Conservation (phyloP, 1,140 invertebrate genomes). For the Leptoteleia sp. region DNA sequence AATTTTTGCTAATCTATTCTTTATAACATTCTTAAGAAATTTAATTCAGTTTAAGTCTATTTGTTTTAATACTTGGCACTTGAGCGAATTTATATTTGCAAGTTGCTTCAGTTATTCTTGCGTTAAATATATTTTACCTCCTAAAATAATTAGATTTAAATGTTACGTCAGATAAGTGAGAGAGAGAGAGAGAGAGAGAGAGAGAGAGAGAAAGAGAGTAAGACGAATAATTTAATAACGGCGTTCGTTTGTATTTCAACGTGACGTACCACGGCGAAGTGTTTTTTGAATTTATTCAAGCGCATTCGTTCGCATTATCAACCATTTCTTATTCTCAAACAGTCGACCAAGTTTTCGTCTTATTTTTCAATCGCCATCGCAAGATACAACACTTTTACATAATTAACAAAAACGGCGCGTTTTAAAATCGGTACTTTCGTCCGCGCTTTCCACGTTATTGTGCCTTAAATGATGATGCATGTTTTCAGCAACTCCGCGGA, state of each 20-base stretch:
- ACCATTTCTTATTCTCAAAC: background rate
- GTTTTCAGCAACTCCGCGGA: constrained; percentile 38
- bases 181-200: background rate
- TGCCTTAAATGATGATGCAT: constrained; percentile 52
- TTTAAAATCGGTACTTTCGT: constrained; percentile 36
- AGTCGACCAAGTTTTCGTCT: constrained; percentile 9
- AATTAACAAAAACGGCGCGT: constrained; percentile 21
- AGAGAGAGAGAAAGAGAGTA: too few relatives aligned
- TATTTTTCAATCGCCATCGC: constrained; percentile 16
- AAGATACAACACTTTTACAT: too few relatives aligned
- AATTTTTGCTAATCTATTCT: background rate
- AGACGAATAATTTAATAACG: constrained; percentile 20
- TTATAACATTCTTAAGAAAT: too few relatives aligned
- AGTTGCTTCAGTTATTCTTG: constrained; percentile 18
- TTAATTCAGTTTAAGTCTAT: constrained; percentile 6
- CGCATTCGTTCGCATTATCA: constrained; percentile 4
- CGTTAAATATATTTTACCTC: constrained; percentile 11
- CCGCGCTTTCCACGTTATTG: constrained; percentile 37
- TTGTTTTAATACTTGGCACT: constrained; percentile 15
- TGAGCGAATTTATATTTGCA: constrained; percentile 5
- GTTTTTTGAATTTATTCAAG: constrained; percentile 17
- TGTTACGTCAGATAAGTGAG: constrained; percentile 21
- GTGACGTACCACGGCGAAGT: constrained; percentile 1
- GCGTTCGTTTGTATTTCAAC: constrained; percentile 17
- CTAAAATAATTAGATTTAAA: constrained; percentile 43